phyloP scores from a whole-genome alignment of 2,888 invertebrate genomes.

The Pardosa pseudoannulata region DNA sequence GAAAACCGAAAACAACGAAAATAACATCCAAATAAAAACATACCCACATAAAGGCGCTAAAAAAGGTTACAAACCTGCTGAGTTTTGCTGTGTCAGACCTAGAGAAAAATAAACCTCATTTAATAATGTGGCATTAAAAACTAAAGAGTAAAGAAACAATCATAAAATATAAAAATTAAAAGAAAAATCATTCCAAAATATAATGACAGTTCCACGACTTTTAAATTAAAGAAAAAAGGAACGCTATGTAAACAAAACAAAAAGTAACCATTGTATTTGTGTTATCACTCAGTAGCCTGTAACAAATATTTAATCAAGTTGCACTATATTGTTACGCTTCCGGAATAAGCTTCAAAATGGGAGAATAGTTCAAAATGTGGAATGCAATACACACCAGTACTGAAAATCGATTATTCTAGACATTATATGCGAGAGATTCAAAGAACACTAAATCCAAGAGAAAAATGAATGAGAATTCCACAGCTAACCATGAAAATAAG shows the following conservation, averaged over 20 bases:
- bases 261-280: too few relatives aligned
- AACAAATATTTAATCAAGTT: too few relatives aligned
- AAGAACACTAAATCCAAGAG: too few relatives aligned
- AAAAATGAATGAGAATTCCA: too few relatives aligned
- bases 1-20: conserved; percentile 48
- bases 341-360: too few relatives aligned
- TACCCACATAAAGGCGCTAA: conserved; percentile 61
- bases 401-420: too few relatives aligned
- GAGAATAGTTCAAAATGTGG: too few relatives aligned
- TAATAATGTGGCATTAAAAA: conserved; percentile 64
- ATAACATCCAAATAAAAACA: conserved; percentile 61
- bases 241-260: neutral
- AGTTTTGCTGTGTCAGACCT: conserved; percentile 72
- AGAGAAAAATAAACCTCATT: conserved; percentile 69
- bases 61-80: conserved; percentile 71
- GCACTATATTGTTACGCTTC: too few relatives aligned
- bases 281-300: too few relatives aligned
- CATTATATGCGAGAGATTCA: too few relatives aligned
- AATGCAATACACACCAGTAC: too few relatives aligned
- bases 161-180: conserved; percentile 65
- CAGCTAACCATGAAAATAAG: too few relatives aligned
- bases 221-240: conserved; percentile 37
- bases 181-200: conserved; percentile 56
- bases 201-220: conserved; percentile 65
- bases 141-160: conserved; percentile 67